A percentile compares a stretch with the other conserved stretches of the same genome.
Conservation (phyloP, 2,888 invertebrate species). For the Trachelus stipa region DNA sequence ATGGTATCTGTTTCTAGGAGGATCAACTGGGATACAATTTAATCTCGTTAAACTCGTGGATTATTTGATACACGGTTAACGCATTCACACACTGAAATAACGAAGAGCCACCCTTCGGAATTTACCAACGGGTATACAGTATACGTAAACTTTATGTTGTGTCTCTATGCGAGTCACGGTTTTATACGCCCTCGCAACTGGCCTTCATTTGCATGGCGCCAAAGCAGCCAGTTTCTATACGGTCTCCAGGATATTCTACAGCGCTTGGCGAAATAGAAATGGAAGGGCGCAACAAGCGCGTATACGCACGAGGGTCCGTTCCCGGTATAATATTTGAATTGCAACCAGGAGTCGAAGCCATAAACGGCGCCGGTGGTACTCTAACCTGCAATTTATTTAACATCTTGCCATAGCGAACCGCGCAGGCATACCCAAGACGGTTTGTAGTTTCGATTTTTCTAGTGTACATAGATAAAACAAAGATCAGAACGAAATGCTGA, state of each 20-base stretch:
- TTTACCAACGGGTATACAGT: background rate
- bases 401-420: background rate
- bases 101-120: background rate
- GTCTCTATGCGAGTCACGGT: background rate
- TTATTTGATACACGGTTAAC: background rate
- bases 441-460: background rate
- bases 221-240: background rate
- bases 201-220: slow-evolving; percentile 12
- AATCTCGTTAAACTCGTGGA: background rate
- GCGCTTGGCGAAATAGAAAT: background rate
- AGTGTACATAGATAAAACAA: background rate
- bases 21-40: background rate
- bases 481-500: background rate
- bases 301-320: background rate
- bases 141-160: background rate
- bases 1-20: background rate
- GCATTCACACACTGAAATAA: background rate
- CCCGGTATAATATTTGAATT: background rate
- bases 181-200: slow-evolving; percentile 10
- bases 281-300: background rate
- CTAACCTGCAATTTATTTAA: background rate
- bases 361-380: background rate
- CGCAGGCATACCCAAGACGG: background rate
- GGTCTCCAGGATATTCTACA: background rate
- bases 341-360: background rate